These are phyloP conservation scores for Schrankia costaestrigalis DNA, from an alignment of 2,888 invertebrate species.

Conservation along the genomic window DNA sequence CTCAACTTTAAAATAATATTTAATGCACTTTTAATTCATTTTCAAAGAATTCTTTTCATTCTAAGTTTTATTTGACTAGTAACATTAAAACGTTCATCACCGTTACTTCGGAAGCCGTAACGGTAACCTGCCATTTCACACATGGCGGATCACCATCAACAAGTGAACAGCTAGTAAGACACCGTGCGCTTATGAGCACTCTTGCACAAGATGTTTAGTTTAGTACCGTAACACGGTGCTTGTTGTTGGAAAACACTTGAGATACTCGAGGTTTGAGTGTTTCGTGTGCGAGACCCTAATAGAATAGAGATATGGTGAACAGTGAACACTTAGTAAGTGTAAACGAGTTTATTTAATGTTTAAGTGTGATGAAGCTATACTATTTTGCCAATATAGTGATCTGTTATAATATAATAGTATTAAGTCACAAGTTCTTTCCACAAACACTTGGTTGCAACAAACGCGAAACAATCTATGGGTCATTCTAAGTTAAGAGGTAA, in stretches of 20 bases:
- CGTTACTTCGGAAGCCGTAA: constrained; percentile 35
- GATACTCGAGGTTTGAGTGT: background rate
- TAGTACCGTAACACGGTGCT: constrained; percentile 4
- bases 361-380: background rate
- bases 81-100: constrained; percentile 32
- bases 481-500: too few species aligned
- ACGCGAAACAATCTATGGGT: too few species aligned
- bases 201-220: constrained; percentile 6
- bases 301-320: constrained; percentile 2
- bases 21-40: too few species aligned
- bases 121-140: constrained; percentile 42
- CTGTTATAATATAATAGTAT: too few species aligned
- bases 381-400: too few species aligned
- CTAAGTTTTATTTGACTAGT: too few species aligned
- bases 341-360: background rate
- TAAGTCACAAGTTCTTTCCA: too few species aligned
- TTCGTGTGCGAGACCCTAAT: constrained; percentile 2
- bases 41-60: constrained; percentile 34
- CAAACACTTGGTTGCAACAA: too few species aligned
- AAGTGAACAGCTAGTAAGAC: constrained; percentile 22
- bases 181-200: constrained; percentile 11
- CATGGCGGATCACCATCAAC: constrained; percentile 30
- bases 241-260: constrained; percentile 12
- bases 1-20: too few species aligned
- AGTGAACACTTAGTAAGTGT: constrained; percentile 1